Evolutionary conservation across 2,797 vertebrate genomes (phyloP), one percentile per base, ranked within the genome.

Genomic region (Peromyscus attwateri): DNA sequence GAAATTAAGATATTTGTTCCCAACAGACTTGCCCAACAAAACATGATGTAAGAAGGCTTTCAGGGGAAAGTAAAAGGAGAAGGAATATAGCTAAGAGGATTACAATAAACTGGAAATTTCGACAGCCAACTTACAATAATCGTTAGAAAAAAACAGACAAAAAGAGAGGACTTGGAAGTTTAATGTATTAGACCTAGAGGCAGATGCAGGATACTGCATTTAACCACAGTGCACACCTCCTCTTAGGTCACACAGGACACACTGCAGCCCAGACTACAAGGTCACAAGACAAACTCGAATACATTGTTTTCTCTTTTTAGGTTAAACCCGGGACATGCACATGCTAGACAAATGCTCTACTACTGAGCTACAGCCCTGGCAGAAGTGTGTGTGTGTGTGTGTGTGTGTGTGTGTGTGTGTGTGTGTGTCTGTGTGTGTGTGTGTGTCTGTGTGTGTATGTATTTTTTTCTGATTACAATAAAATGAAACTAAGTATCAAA

Each of bases 401-500:
- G 27, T 66, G 64, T 66, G 62, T 64, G 25, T 64, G 62, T 64
- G 62, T 64, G 62, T 64, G 23, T 62, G 60, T 62, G 60, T 27
- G 25, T 62, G 60, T 62, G 60, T 64, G 62, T 64, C 27, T 64
- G 37, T 25, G 10, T 12, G 37, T 75, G 71, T 75, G 40, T 76
- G 49, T 68, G 29, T 31, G 12, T 66, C 11, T 66, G 64, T 66
- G 62, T 64, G 25, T 64, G 62, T 64, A 25, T 64, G 62, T 40
- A 23, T 64, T 25, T 64, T 66, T 89, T 89, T 79, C 71, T 29
- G 49, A 70, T 80, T 68, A 85, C 55, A 81, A 49, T 66, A 43
- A 57, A 89, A 85, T 96, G 46, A 75, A 92, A 49, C 7, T 75
- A 70, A 43, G 84, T 57, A 89, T 92, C 73, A 80, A 79, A 89